Evolutionary conservation across 2,888 invertebrate genomes (phyloP).

Genomic region (Chrysotoxum bicinctum): DNA sequence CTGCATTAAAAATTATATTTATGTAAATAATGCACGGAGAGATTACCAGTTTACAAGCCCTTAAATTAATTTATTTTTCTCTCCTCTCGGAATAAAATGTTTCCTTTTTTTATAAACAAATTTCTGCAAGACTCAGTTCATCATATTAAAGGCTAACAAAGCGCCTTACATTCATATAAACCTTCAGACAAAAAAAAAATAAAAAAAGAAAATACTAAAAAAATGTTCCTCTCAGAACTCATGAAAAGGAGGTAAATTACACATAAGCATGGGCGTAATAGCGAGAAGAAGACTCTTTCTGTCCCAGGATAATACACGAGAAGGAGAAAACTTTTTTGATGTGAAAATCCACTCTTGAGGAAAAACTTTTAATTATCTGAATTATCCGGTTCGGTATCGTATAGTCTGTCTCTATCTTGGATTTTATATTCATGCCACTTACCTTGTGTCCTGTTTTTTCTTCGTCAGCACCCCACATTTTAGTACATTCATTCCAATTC

Average conservation of each 20-base stretch:
- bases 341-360: conserved; percentile 35
- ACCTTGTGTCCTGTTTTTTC: neutral
- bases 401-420: conserved; percentile 24
- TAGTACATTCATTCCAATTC: conserved; percentile 19
- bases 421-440: conserved; percentile 48
- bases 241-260: conserved; percentile 44
- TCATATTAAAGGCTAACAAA: conserved; percentile 24
- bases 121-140: conserved; percentile 6
- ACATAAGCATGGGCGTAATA: conserved; percentile 48
- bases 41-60: conserved; percentile 23
- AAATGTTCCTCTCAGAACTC: conserved; percentile 16
- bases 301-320: conserved; percentile 26
- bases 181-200: neutral
- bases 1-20: conserved; percentile 15
- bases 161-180: neutral
- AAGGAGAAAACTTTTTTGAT: conserved; percentile 28
- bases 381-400: conserved; percentile 42
- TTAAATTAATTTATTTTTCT: conserved; percentile 24
- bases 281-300: conserved; percentile 14
- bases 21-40: conserved; percentile 15
- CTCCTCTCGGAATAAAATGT: neutral
- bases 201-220: neutral
- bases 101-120: neutral
- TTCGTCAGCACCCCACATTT: neutral
- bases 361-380: conserved; percentile 64